These are phyloP conservation scores for Vollenhovia emeryi DNA, from an alignment of 1,140 invertebrate genomes.

Conservation along the genomic window DNA sequence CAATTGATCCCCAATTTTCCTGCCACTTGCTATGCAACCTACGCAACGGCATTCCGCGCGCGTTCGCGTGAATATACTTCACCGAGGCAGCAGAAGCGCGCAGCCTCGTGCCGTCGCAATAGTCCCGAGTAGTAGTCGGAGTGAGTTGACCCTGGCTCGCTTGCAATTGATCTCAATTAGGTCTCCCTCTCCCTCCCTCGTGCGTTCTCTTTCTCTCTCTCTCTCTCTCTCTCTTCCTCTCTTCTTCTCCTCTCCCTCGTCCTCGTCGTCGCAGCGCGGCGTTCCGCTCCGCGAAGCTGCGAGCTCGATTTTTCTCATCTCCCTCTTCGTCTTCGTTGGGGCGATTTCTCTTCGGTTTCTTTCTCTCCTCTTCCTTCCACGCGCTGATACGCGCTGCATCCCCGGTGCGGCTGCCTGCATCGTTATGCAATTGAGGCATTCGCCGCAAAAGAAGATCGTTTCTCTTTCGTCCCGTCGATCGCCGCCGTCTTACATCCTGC, in stretches of 20 bases:
- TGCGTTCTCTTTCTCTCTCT: slow-evolving; percentile 12
- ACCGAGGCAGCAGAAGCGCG: slow-evolving; percentile 46
- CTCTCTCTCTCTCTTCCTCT: background rate
- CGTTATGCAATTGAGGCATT: slow-evolving; percentile 56
- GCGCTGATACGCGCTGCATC: slow-evolving; percentile 23
- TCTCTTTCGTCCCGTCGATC: slow-evolving; percentile 52
- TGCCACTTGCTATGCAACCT: slow-evolving; percentile 69
- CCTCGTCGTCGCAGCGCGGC: too few relatives aligned
- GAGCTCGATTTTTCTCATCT: slow-evolving; percentile 12
- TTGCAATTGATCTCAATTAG: slow-evolving; percentile 84
- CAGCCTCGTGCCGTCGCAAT: slow-evolving; percentile 54
- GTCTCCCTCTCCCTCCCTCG: slow-evolving; percentile 55
- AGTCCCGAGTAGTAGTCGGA: slow-evolving; percentile 58
- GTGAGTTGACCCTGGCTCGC: slow-evolving; percentile 80
- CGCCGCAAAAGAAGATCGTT: slow-evolving; percentile 9
- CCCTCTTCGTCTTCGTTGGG: background rate
- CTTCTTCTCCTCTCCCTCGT: background rate
- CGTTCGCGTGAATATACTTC: slow-evolving; percentile 52
- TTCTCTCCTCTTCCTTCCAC: slow-evolving; percentile 10
- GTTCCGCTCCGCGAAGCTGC: background rate
- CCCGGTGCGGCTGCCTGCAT: slow-evolving; percentile 39
- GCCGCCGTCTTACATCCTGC: slow-evolving; percentile 21
- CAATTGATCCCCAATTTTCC: slow-evolving; percentile 75
- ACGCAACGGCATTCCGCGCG: slow-evolving; percentile 63
- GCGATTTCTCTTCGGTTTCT: slow-evolving; percentile 42